Percentiles rank a stretch among this genome's conserved stretches.
phyloP scores from a whole-genome alignment of 2,113 vertebrate genomes.

The Passer domesticus region DNA sequence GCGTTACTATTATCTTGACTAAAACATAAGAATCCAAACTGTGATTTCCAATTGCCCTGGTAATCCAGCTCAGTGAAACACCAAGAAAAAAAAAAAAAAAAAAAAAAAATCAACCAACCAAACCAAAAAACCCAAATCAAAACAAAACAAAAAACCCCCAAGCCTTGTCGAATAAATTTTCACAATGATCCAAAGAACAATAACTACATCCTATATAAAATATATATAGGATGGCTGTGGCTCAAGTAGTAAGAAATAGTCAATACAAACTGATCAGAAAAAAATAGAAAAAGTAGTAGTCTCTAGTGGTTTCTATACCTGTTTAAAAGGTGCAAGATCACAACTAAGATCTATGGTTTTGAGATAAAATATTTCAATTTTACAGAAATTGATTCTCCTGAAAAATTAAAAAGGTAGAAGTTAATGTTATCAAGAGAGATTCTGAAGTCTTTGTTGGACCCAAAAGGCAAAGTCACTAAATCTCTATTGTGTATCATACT shows the following conservation, averaged over 20 bases:
- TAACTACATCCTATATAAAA: background rate
- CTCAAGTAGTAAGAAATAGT: background rate
- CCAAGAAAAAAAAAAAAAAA: no score
- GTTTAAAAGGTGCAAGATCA: constrained; percentile 12
- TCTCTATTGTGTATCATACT: background rate
- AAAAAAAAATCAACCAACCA: no score
- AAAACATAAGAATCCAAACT: constrained; percentile 17
- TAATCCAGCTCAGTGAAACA: background rate
- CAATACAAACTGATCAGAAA: background rate
- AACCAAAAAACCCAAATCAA: background rate
- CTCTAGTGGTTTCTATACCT: background rate
- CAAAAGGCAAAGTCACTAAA: constrained; percentile 16
- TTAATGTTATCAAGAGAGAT: constrained; percentile 35
- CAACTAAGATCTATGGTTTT: constrained; percentile 13
- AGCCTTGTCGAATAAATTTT: background rate
- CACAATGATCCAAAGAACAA: background rate
- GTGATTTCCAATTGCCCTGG: background rate
- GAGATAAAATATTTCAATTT: constrained; percentile 60
- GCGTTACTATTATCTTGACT: background rate
- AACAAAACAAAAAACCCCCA: background rate
- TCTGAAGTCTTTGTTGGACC: background rate
- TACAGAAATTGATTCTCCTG: constrained; percentile 12
- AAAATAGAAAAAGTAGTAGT: background rate
- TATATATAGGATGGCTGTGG: background rate
- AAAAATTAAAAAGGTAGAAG: constrained; percentile 49